Conservation (phyloP, 2,113 vertebrate genomes). For the Scomber japonicus region DNA sequence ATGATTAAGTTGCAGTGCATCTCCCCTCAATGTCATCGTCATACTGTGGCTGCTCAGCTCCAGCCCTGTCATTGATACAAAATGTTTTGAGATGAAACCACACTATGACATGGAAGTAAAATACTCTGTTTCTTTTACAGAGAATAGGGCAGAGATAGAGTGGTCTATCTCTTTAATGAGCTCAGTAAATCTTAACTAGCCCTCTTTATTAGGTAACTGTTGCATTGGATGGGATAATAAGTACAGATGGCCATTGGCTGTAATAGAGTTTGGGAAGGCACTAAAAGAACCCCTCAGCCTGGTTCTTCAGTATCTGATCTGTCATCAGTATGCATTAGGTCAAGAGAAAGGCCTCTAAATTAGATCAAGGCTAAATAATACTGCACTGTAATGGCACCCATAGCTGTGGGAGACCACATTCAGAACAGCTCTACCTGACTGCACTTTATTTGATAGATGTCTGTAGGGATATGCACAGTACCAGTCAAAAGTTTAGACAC, state of each 20-base stretch:
- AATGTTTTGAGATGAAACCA: conserved; percentile 43
- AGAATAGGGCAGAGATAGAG: conserved; percentile 45
- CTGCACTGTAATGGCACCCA: conserved; percentile 61
- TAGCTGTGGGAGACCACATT: conserved; percentile 60
- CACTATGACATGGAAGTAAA: conserved; percentile 41
- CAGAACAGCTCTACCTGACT: conserved; percentile 55
- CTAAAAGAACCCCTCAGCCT: conserved; percentile 45
- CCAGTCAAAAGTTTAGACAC: too few species aligned
- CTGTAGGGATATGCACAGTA: conserved; percentile 2
- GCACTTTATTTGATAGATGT: conserved; percentile 36
- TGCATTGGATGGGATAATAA: conserved; percentile 78
- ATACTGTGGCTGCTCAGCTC: conserved; percentile 17
- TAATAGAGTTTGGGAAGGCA: conserved; percentile 76
- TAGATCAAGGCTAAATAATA: conserved; percentile 73
- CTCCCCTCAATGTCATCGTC: conserved; percentile 12
- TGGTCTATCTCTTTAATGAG: conserved; percentile 73
- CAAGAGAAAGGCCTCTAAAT: conserved; percentile 63
- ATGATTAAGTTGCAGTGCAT: conserved; percentile 35
- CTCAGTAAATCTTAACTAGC: conserved; percentile 77
- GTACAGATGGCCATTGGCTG: conserved; percentile 73
- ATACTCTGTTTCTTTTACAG: conserved; percentile 13
- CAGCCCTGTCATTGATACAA: conserved; percentile 46
- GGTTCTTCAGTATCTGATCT: conserved; percentile 53
- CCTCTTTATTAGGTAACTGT: conserved; percentile 79
- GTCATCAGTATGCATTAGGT: conserved; percentile 79